phyloP scores from a whole-genome alignment of 2,113 vertebrate species.

The Eptesicus fuscus region DNA sequence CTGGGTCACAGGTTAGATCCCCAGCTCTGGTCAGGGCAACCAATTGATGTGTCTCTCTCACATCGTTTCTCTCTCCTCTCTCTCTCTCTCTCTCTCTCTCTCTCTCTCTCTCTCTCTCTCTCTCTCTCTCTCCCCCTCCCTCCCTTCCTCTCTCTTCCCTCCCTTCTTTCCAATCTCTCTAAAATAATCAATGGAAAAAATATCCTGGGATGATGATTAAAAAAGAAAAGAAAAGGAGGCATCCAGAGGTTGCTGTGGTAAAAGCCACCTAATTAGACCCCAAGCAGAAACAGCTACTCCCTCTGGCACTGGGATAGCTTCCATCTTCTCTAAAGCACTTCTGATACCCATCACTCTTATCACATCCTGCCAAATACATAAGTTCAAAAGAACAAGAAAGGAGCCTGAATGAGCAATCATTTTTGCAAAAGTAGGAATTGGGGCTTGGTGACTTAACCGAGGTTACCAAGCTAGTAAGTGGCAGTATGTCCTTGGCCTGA shows the following conservation, averaged over 20 bases:
- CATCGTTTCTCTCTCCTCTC: no score
- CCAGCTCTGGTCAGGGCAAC: no score
- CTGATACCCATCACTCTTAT: not conserved
- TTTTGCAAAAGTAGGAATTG: constrained; percentile 4
- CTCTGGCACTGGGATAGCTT: not conserved
- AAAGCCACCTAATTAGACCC: not conserved
- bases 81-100: no score
- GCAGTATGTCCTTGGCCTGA: not conserved
- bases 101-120: no score
- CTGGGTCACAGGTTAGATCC: no score
- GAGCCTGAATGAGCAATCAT: not conserved
- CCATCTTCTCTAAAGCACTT: not conserved
- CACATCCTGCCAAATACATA: not conserved
- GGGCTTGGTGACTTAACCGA: not conserved
- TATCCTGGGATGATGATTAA: no score
- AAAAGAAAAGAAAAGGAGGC: not conserved
- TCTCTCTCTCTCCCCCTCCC: no score
- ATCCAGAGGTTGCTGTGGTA: not conserved
- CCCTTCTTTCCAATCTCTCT: no score
- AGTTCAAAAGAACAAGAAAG: not conserved
- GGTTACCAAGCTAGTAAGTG: constrained; percentile 15
- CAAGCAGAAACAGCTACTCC: not conserved
- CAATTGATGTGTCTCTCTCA: no score
- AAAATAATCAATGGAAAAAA: no score
- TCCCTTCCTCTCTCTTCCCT: no score